Conservation (phyloP, 2,113 vertebrate genomes). For the Cinclus cinclus region DNA sequence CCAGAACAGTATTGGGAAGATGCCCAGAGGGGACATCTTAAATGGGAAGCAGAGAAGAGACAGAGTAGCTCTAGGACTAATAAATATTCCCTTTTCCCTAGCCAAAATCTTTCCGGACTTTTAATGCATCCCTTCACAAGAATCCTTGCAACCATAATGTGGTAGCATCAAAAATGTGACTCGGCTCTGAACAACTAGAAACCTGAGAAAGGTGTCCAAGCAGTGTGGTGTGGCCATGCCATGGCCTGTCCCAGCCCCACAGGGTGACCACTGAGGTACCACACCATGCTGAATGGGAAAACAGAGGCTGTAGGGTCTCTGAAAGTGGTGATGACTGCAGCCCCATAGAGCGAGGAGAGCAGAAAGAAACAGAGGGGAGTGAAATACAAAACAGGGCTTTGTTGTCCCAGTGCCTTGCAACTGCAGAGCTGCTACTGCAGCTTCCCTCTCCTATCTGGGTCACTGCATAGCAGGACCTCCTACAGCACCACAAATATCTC, state of each 20-base stretch:
- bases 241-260: too few relatives aligned
- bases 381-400: not conserved
- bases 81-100: not conserved
- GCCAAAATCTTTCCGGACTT: not conserved
- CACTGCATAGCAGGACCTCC: not conserved
- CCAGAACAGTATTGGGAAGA: not conserved
- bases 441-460: not conserved
- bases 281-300: not conserved
- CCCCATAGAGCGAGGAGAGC: not conserved
- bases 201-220: not conserved
- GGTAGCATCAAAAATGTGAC: not conserved
- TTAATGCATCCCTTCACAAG: not conserved
- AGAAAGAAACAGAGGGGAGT: not conserved
- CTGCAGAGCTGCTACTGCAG: not conserved
- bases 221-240: not conserved
- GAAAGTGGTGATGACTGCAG: not conserved
- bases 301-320: not conserved
- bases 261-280: not conserved
- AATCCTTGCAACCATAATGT: not conserved
- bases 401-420: not conserved
- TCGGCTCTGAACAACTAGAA: not conserved
- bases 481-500: not conserved
- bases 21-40: not conserved
- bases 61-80: not conserved
- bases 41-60: not conserved